Evolutionary conservation across 2,797 vertebrate species (phyloP), one percentile per base, ranked within the genome.

Genomic region (Micromesistius poutassou): DNA sequence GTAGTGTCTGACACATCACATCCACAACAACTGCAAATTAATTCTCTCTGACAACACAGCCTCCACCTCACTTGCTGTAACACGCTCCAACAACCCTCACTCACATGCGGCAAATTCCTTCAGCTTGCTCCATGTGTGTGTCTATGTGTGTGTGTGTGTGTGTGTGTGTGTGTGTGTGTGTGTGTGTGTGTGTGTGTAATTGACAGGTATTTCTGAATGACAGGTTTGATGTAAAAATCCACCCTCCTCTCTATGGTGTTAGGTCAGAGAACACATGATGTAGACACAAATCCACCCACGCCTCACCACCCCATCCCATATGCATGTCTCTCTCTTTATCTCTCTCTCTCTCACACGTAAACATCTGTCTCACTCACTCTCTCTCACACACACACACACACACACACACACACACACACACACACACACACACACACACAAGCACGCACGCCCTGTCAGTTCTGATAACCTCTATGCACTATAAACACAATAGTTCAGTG

Each of bases 101-200:
- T 89, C 91, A 88, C 89, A 83, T 71, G 79, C 81, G 70, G 85
- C 33, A 12, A 93, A 94, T 94, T 93, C 93, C 88, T 93, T 90
- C 40, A 3, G 40, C 40, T 42, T 16, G 40, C 40, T 42, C 40
- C 40, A 1, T 42, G 10, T 42, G 46, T 50, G 46, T 50, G 46
- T 50, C 16, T 42, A 13, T 42, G 40, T 42, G 40, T 42, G 40
- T 35, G 66, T 70, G 46, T 50, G 46, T 50, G 46, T 50, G 46
- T 50, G 46, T 50, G 46, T 50, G 46, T 50, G 46, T 50, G 46
- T 50, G 46, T 50, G 46, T 50, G 46, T 50, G 46, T 50, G 46
- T 50, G 46, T 50, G 46, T 50, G 46, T 42, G 40, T 42, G 40
- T 42, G 40, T 42, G 40, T 35, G 66, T 70, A 10, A 25, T 66